These are phyloP conservation scores for Macrophya alboannulata DNA, from an alignment of 2,888 invertebrate genomes.

Conservation along the genomic window DNA sequence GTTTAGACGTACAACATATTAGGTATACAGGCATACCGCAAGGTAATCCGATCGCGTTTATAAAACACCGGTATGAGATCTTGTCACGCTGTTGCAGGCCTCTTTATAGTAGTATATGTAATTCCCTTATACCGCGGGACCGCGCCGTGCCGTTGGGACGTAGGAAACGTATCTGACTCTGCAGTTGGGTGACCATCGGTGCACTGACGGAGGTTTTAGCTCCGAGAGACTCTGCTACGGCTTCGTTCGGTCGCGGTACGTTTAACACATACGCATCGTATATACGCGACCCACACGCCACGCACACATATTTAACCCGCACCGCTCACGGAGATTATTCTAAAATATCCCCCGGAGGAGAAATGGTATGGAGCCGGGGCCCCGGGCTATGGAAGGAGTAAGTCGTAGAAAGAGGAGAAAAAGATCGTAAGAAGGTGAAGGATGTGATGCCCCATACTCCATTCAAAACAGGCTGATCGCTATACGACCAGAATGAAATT, in stretches of 20 bases:
- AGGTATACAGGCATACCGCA: too few relatives aligned
- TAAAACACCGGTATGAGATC: neutral
- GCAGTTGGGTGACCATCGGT: slow-evolving; percentile 77
- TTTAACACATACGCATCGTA: slow-evolving; percentile 39
- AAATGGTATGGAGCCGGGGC: slow-evolving; percentile 30
- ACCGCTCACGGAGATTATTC: slow-evolving; percentile 55
- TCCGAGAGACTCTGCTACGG: slow-evolving; percentile 69
- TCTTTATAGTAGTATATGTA: neutral
- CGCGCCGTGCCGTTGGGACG: neutral
- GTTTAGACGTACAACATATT: neutral
- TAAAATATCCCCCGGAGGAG: slow-evolving; percentile 56
- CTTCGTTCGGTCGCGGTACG: slow-evolving; percentile 65
- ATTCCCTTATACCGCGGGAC: neutral
- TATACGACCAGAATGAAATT: neutral
- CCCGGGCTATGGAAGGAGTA: neutral
- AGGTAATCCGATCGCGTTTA: neutral
- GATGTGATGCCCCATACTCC: slow-evolving; percentile 39
- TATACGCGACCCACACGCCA: neutral
- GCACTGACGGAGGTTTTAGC: slow-evolving; percentile 71
- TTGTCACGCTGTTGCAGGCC: neutral
- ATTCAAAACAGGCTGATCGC: neutral
- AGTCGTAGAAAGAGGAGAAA: slow-evolving; percentile 31
- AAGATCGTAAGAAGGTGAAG: slow-evolving; percentile 41
- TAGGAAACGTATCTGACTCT: slow-evolving; percentile 66
- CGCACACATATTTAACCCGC: slow-evolving; percentile 6